phyloP scores from a whole-genome alignment of 2,113 vertebrate genomes.

The Caranx melampygus region DNA sequence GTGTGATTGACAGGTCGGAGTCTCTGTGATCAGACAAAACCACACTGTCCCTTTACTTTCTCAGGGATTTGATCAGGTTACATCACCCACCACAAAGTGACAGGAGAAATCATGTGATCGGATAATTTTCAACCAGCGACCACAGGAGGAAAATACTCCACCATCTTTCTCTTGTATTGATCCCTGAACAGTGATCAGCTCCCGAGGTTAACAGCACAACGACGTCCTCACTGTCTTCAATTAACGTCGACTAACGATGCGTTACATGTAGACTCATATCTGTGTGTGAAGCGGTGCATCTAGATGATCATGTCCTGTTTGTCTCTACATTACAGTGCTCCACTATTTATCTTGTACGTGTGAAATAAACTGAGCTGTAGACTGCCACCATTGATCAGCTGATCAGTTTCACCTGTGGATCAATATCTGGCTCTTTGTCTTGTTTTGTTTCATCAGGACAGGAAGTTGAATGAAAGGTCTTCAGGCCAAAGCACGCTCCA shows the following conservation, averaged over 20 bases:
- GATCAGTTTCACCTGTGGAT: neutral
- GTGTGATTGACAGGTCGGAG: neutral
- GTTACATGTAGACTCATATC: constrained; percentile 39
- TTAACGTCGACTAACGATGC: constrained; percentile 16
- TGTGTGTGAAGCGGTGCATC: constrained; percentile 35
- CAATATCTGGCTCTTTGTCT: neutral
- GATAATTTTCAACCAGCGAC: neutral
- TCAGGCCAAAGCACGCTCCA: too few species aligned
- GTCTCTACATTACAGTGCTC: constrained; percentile 30
- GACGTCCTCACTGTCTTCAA: constrained; percentile 23
- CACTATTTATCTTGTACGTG: constrained; percentile 70
- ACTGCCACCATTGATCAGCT: constrained; percentile 39
- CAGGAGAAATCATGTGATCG: neutral
- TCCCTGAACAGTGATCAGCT: neutral
- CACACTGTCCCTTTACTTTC: constrained; percentile 43
- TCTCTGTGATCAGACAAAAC: neutral
- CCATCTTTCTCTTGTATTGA: neutral
- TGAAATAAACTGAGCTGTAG: constrained; percentile 73
- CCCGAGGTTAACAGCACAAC: constrained; percentile 35
- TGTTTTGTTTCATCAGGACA: too few species aligned
- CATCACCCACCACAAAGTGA: neutral
- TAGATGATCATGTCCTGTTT: constrained; percentile 45
- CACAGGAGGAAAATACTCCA: constrained; percentile 2
- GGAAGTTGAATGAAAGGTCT: too few species aligned
- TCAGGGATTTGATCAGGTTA: constrained; percentile 73